Base-by-base conservation (phyloP, 2,797 vertebrate species). In the Botia kubotai region DNA sequence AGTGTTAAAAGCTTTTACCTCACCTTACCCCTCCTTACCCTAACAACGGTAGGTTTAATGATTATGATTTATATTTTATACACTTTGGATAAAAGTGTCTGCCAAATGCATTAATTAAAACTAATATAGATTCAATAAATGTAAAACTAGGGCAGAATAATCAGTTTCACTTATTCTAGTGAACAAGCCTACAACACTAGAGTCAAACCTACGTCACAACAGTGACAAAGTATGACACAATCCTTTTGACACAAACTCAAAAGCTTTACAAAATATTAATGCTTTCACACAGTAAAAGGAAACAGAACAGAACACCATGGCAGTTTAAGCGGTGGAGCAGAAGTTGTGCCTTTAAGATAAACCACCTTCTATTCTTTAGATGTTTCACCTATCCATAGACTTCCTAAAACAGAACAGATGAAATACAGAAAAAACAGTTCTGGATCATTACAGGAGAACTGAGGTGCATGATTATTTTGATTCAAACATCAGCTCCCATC, bases 371-470 rank as follows among this genome's bases (percentile, higher is more conserved):
- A 29, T 78, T 72, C 26, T 50, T 33, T 33, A 33, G 33, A 33
- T 33, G 33, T 33, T 53, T 63, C 1, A 6, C 19, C 60, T 52
- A 60, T 46, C 14, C 8, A 67, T 4, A 52, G 58, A 57, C 48
- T 57, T 65, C 36, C 43, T 53, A 33, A 72, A 75, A 72, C 52
- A 39, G n/a, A 53, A 63, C 6, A 78, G 26, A 73, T 46, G 12
- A 60, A 16, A 53, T n/a, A 29, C 21, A 17, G 7, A n/a, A 72
- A n/a, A 55, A 70, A 53, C n/a, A 13, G 52, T 78, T 57, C n/a
- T 29, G 73, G 73, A 74, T 84, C 69, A 80, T 82, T 75, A 80
- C 76, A 75, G 53, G 50, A 77, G 33, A 72, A 80, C n/a, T 39
- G 82, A 78, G 52, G 62, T 70, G 74, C 57, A 19, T 79, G 65